Conservation (phyloP, 2,888 invertebrate genomes). For the Zygogramma bicolorata region DNA sequence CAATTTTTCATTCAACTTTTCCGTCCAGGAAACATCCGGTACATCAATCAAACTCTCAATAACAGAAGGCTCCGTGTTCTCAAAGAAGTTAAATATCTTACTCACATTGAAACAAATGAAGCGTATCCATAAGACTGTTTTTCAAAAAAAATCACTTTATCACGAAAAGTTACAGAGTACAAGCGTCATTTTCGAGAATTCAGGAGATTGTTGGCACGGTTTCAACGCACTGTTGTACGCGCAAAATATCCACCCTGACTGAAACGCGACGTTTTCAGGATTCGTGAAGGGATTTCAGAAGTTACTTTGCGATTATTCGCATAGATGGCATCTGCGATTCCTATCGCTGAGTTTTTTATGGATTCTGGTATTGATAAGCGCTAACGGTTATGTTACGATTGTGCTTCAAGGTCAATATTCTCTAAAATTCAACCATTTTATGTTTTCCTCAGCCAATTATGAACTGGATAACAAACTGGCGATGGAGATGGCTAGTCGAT, state of each 20-base stretch:
- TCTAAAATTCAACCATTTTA: too few relatives aligned
- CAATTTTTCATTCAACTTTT: neutral
- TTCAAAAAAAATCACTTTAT: slow-evolving; percentile 18
- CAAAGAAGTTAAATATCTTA: neutral
- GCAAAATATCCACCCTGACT: slow-evolving; percentile 46
- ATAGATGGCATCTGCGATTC: slow-evolving; percentile 35
- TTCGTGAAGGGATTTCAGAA: slow-evolving; percentile 37
- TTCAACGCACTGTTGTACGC: slow-evolving; percentile 44
- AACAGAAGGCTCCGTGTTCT: neutral
- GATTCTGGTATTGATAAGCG: neutral
- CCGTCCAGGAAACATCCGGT: neutral
- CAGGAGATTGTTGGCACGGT: slow-evolving; percentile 27
- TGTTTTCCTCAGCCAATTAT: too few relatives aligned
- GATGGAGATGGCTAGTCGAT: too few relatives aligned
- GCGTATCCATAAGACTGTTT: slow-evolving; percentile 22
- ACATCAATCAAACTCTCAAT: neutral
- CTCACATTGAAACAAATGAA: slow-evolving; percentile 15
- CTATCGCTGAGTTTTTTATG: neutral
- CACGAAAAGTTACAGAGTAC: slow-evolving; percentile 36
- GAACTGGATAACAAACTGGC: too few relatives aligned
- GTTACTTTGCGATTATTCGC: slow-evolving; percentile 30
- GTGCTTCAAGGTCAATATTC: too few relatives aligned
- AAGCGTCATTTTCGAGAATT: slow-evolving; percentile 33
- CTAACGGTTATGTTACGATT: too few relatives aligned
- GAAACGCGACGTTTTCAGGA: slow-evolving; percentile 40